Evolutionary conservation across 2,888 invertebrate species (phyloP), one percentile per base, ranked within the genome.

Genomic region (Pheosia tremula): DNA sequence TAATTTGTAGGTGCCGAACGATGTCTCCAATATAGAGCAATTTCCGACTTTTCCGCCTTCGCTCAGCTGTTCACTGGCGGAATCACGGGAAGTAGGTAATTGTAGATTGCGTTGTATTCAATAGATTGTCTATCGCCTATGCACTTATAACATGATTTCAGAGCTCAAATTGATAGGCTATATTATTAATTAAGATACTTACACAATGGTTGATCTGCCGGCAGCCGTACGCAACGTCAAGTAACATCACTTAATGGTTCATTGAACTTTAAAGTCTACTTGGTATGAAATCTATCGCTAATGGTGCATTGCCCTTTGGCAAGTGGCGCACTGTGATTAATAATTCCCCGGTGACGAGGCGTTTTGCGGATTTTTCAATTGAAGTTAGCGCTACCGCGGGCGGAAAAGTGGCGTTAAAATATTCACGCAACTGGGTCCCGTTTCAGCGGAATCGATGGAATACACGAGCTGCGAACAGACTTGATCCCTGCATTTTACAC

Each of bases 11-110:
- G 79, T 80, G 72, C 67, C 74, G 75, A 71, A 75, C 75, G 74
- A 72, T 75, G 80, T 78, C 79, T 80, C 79, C 84, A 83, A 86
- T 86, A 81, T 79, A 81, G 83, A 79, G 81, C 83, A 85, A 85
- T 85, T 85, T 85, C 85, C 84, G 78, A 62, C 74, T 72, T 80
- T 82, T 80, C 76, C 83, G 70, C 69, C 69, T 65, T 69, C 66
- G 69, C 67, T 38, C 11, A 38, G 13, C 41, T 67, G 72, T 73
- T 75, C 76, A 71, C 74, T 62, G 71, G 63, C 59, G 75, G 72
- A 75, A 79, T 80, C 76, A 79, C 72, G 72, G 53, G 69, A 77
- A 75, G 41, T 13, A n/a, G 24, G 72, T 68, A 52, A 59, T 61
- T 58, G 54, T 56, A 39, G 43, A 47, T 4, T 47, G 24, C 24